Percentiles rank a stretch among this genome's conserved stretches.
Evolutionary conservation across 2,888 invertebrate genomes (phyloP).

Genomic region (Apotomis capreana): DNA sequence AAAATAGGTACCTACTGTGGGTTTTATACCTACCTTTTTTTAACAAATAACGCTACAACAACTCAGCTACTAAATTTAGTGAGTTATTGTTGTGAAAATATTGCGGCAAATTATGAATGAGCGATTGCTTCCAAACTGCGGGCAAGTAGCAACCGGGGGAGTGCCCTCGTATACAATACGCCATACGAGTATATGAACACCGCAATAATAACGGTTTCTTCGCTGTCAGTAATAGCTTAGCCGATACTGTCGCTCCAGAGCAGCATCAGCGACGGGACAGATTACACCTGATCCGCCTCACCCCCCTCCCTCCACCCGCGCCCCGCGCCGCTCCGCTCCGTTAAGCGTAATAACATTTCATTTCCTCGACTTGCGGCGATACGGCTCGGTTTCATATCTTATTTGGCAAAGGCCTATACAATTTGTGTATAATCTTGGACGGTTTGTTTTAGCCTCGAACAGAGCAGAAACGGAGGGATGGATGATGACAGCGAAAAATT

Average conservation of each 20-base stretch:
- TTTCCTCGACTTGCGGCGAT: constrained; percentile 38
- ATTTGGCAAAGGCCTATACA: constrained; percentile 28
- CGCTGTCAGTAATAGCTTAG: neutral
- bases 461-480: constrained; percentile 28
- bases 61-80: too few relatives aligned
- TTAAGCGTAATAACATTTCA: constrained; percentile 36
- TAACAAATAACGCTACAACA: too few relatives aligned
- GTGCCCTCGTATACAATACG: neutral
- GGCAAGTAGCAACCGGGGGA: too few relatives aligned
- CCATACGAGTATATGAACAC: neutral
- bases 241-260: neutral
- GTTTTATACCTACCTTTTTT: too few relatives aligned
- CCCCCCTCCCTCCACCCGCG: too few relatives aligned
- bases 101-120: too few relatives aligned
- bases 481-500: constrained; percentile 39
- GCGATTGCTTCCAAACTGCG: too few relatives aligned
- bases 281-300: constrained; percentile 13
- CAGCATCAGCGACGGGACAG: neutral
- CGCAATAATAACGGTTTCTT: neutral
- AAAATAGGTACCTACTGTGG: too few relatives aligned
- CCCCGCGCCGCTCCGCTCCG: constrained; percentile 18
- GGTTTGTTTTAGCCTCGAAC: constrained; percentile 36
- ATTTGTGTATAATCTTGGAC: constrained; percentile 34
- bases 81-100: too few relatives aligned
- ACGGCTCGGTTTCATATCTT: constrained; percentile 36